Evolutionary conservation across 2,888 invertebrate species (phyloP).

Genomic region (Alentia gelatinosa): DNA sequence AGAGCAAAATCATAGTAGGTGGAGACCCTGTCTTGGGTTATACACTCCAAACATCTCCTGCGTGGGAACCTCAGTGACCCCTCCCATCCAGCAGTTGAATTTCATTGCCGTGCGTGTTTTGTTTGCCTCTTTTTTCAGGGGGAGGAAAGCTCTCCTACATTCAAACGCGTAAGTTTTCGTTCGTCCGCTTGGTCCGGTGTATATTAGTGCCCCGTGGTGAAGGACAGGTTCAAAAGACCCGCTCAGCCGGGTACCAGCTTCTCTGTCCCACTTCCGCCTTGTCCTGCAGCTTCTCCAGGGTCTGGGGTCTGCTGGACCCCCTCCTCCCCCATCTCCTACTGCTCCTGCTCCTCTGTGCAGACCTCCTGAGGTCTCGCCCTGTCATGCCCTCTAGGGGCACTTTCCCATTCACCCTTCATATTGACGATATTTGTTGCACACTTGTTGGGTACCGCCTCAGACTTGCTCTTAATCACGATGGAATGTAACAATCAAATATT

Average conservation of each 20-base stretch:
- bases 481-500: too few relatives aligned
- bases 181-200: conserved; percentile 21
- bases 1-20: neutral
- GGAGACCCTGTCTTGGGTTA: neutral
- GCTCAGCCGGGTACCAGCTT: neutral
- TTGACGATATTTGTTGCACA: neutral
- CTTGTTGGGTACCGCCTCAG: neutral
- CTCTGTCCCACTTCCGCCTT: neutral
- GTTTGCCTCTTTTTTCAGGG: conserved; percentile 53
- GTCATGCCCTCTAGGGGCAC: neutral
- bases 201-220: neutral
- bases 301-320: too few relatives aligned
- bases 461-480: too few relatives aligned
- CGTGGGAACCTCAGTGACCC: neutral
- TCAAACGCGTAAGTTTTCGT: conserved; percentile 60
- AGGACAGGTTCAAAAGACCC: neutral
- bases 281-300: neutral
- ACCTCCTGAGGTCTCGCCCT: neutral
- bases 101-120: neutral
- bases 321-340: neutral
- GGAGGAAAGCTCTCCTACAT: conserved; percentile 57
- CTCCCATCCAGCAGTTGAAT: neutral
- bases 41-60: neutral
- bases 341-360: neutral
- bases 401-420: neutral